Percentiles rank a stretch among this genome's conserved stretches.
Evolutionary conservation across 2,888 invertebrate species (phyloP).

Genomic region (Leuctra nigra): DNA sequence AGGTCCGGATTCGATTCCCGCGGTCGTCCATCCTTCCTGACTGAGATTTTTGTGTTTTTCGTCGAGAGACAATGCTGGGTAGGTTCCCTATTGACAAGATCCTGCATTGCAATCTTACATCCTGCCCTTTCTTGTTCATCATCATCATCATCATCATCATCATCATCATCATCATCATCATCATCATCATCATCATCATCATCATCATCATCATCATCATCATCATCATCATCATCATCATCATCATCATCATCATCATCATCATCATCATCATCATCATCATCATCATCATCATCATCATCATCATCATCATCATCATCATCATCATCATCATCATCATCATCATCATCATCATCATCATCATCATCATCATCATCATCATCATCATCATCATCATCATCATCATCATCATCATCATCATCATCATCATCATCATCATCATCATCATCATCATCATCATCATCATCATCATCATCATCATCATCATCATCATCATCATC

Average conservation of each 20-base stretch:
- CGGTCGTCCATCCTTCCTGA: too few relatives aligned
- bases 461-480: too few relatives aligned
- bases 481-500: too few relatives aligned
- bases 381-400: not conserved
- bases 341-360: not conserved
- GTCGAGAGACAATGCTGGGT: too few relatives aligned
- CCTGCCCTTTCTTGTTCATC: not conserved
- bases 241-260: not conserved
- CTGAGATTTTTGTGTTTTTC: too few relatives aligned
- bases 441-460: not conserved
- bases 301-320: not conserved
- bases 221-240: not conserved
- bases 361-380: not conserved
- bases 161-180: not conserved
- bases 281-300: not conserved
- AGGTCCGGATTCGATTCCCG: too few relatives aligned
- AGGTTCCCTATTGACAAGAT: too few relatives aligned
- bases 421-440: not conserved
- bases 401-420: slow-evolving; percentile 14
- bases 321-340: not conserved
- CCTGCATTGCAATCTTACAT: too few relatives aligned
- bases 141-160: not conserved
- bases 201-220: not conserved
- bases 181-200: not conserved
- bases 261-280: not conserved